These are phyloP conservation scores for Hipposideros armiger DNA, from an alignment of 2,113 vertebrate genomes.

Conservation along the genomic window DNA sequence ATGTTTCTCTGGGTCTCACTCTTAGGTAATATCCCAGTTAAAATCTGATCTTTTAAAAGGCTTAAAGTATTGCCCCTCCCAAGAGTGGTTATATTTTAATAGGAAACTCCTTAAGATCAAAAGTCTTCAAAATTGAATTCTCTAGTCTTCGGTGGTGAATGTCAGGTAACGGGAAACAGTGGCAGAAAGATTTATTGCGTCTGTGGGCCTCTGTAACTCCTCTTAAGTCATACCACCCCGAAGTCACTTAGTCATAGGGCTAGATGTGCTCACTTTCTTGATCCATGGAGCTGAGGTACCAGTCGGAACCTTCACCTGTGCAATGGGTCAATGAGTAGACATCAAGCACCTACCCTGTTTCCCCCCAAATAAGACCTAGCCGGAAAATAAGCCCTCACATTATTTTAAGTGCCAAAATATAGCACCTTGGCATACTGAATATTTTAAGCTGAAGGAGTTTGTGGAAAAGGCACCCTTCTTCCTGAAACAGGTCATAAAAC, in stretches of 20 bases:
- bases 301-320: not conserved
- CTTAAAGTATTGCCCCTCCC: not conserved
- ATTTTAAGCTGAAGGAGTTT: too few relatives aligned
- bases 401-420: too few relatives aligned
- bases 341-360: not conserved
- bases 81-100: not conserved
- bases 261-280: not conserved
- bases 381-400: too few relatives aligned
- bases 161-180: not conserved
- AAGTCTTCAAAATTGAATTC: not conserved
- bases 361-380: too few relatives aligned
- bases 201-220: not conserved
- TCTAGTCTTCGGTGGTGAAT: not conserved
- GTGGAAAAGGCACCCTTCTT: too few relatives aligned
- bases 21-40: conserved; percentile 13
- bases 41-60: not conserved
- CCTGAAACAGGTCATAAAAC: too few relatives aligned
- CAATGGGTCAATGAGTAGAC: not conserved
- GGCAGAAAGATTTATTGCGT: not conserved
- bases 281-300: not conserved
- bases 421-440: too few relatives aligned
- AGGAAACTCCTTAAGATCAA: not conserved
- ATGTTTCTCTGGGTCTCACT: not conserved
- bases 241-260: not conserved
- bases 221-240: not conserved